Percentiles rank a stretch among this genome's conserved stretches.
Evolutionary conservation across 2,888 invertebrate genomes (phyloP).

Genomic region (Drosophila siamana): DNA sequence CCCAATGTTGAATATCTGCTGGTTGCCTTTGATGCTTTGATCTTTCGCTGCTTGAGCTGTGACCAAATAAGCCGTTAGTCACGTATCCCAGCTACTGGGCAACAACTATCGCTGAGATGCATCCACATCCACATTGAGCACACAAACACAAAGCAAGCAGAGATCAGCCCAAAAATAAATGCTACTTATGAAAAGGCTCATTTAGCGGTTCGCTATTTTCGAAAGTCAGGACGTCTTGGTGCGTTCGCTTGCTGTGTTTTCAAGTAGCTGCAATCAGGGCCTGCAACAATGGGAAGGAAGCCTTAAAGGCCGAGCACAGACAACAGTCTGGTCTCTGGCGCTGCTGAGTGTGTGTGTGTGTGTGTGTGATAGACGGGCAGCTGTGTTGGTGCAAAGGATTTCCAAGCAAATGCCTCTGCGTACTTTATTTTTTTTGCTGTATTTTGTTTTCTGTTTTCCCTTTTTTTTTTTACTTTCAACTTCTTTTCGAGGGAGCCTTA

Average conservation of each 20-base stretch:
- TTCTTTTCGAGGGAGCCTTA: slow-evolving; percentile 9
- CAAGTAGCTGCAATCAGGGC: slow-evolving; percentile 74
- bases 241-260: slow-evolving; percentile 46
- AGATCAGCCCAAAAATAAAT: slow-evolving; percentile 71
- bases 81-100: slow-evolving; percentile 57
- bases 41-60: slow-evolving; percentile 39
- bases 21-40: slow-evolving; percentile 18
- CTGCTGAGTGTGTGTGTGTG: slow-evolving; percentile 28
- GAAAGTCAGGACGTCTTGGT: slow-evolving; percentile 25
- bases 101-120: slow-evolving; percentile 36
- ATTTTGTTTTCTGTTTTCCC: not conserved
- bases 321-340: slow-evolving; percentile 25
- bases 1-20: not conserved
- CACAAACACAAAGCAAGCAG: slow-evolving; percentile 44
- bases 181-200: slow-evolving; percentile 67
- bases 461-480: slow-evolving; percentile 8
- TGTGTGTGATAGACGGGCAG: slow-evolving; percentile 61
- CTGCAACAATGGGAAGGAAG: slow-evolving; percentile 51
- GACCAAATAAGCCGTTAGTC: slow-evolving; percentile 62
- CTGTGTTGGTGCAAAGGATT: slow-evolving; percentile 76
- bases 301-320: slow-evolving; percentile 19
- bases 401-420: slow-evolving; percentile 28
- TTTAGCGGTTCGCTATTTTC: slow-evolving; percentile 35
- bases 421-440: slow-evolving; percentile 15
- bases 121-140: slow-evolving; percentile 13